Evolutionary conservation across 2,113 vertebrate species (phyloP).

Genomic region (Muscicapa adusta): DNA sequence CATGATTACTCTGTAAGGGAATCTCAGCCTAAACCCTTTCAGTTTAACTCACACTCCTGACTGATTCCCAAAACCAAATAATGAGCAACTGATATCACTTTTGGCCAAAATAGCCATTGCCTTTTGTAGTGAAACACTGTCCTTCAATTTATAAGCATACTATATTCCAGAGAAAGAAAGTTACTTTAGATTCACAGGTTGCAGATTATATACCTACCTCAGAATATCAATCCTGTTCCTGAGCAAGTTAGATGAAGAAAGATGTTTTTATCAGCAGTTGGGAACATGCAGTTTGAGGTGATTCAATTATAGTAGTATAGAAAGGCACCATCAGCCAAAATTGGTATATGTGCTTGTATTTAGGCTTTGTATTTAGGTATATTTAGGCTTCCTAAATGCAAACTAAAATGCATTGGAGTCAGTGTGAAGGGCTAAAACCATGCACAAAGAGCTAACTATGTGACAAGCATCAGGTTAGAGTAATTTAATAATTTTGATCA

Average conservation of each 20-base stretch:
- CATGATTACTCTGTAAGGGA: not conserved
- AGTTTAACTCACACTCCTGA: not conserved
- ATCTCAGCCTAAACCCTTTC: not conserved
- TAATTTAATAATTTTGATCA: not conserved
- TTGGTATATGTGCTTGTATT: not conserved
- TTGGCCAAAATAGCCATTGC: not conserved
- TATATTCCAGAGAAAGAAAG: not conserved
- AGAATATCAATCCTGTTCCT: not conserved
- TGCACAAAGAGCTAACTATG: not conserved
- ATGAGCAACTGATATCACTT: not conserved
- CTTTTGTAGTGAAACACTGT: not conserved
- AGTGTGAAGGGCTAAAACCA: not conserved
- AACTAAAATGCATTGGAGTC: not conserved
- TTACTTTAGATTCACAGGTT: not conserved
- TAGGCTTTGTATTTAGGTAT: too few relatives aligned
- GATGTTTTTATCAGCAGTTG: not conserved
- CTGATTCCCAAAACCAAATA: not conserved
- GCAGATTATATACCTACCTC: not conserved
- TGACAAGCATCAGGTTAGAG: not conserved
- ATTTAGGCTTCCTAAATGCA: not conserved
- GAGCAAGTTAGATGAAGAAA: not conserved
- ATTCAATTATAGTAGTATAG: not conserved
- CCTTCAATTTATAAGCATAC: not conserved
- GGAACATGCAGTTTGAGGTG: not conserved
- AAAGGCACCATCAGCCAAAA: not conserved